Evolutionary conservation across 2,113 vertebrate genomes (phyloP).

Genomic region (Oplegnathus fasciatus): DNA sequence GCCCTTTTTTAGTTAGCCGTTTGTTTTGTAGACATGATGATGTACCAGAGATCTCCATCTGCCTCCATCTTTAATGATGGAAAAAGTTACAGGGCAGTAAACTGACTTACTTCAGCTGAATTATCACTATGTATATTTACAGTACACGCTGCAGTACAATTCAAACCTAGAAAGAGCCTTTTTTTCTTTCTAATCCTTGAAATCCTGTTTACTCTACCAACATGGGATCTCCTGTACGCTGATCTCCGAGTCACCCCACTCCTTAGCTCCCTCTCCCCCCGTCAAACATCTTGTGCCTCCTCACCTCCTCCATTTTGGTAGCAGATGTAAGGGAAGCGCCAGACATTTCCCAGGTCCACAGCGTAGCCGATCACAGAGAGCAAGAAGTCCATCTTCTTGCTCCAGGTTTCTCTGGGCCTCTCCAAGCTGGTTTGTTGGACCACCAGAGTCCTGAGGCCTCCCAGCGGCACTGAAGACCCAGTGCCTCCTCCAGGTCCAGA

Average conservation of each 20-base stretch:
- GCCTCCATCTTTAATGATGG: not conserved
- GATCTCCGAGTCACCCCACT: not conserved
- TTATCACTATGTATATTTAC: not conserved
- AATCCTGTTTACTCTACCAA: slow-evolving; percentile 17
- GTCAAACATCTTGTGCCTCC: slow-evolving; percentile 57
- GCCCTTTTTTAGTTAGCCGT: not conserved
- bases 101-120: slow-evolving; percentile 6
- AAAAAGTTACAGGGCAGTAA: slow-evolving; percentile 5
- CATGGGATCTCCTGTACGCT: not conserved
- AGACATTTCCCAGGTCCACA: slow-evolving; percentile 97
- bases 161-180: slow-evolving; percentile 3
- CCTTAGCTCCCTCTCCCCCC: not conserved
- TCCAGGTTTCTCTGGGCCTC: slow-evolving; percentile 93
- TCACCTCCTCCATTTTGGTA: slow-evolving; percentile 99
- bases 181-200: slow-evolving; percentile 17
- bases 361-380: slow-evolving; percentile 98
- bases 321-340: slow-evolving; percentile 98
- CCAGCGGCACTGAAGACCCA: slow-evolving; percentile 37
- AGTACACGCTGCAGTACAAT: not conserved
- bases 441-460: slow-evolving; percentile 84
- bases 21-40: not conserved
- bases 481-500: slow-evolving; percentile 43
- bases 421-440: slow-evolving; percentile 89
- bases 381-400: slow-evolving; percentile 98
- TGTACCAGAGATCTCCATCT: not conserved